Conservation (phyloP, 2,888 invertebrate genomes). For the Digitonthophagus gazella region DNA sequence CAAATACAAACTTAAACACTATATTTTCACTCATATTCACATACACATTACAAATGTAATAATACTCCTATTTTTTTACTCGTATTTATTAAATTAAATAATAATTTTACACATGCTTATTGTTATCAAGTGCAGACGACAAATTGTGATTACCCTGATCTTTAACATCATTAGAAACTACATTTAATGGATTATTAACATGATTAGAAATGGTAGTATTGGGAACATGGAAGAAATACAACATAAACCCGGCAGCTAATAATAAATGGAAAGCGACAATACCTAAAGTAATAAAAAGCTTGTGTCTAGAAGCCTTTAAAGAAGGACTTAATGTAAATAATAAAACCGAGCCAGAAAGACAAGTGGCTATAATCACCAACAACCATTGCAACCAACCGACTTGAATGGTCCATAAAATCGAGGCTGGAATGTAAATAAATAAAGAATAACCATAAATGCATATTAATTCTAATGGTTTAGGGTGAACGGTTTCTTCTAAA, state of each 20-base stretch:
- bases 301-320: slow-evolving; percentile 63
- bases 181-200: too few relatives aligned
- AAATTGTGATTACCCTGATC: too few relatives aligned
- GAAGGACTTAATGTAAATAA: slow-evolving; percentile 80
- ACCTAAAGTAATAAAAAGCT: slow-evolving; percentile 61
- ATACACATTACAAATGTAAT: too few relatives aligned
- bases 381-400: slow-evolving; percentile 81
- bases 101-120: too few relatives aligned
- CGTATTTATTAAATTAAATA: too few relatives aligned
- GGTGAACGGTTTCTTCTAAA: slow-evolving; percentile 62
- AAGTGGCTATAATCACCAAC: slow-evolving; percentile 76
- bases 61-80: too few relatives aligned
- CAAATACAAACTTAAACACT: too few relatives aligned
- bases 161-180: slow-evolving; percentile 29
- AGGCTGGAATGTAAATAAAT: slow-evolving; percentile 90
- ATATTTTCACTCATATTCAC: too few relatives aligned
- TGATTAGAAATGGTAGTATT: too few relatives aligned
- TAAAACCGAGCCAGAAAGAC: slow-evolving; percentile 83
- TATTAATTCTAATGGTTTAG: slow-evolving; percentile 79
- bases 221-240: slow-evolving; percentile 74
- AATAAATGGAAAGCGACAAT: slow-evolving; percentile 77
- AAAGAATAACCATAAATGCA: slow-evolving; percentile 96
- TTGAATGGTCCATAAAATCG: slow-evolving; percentile 89
- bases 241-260: slow-evolving; percentile 83
- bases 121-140: too few relatives aligned